Evolutionary conservation across 2,888 invertebrate species (phyloP).

Genomic region (Brenthis ino): DNA sequence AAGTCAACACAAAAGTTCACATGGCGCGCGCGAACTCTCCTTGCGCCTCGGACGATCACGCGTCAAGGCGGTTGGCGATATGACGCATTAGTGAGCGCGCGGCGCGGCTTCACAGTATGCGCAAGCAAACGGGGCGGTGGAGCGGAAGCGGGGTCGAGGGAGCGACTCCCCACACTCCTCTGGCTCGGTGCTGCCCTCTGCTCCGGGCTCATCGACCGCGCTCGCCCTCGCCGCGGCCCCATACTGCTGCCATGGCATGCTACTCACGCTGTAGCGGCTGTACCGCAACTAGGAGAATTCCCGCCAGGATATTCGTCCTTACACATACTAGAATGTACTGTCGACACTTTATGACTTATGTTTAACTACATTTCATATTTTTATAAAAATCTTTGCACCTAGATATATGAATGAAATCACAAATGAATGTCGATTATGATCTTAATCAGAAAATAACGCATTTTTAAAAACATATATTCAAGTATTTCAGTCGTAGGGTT

Average conservation of each 20-base stretch:
- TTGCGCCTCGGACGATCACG: conserved; percentile 53
- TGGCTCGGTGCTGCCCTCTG: conserved; percentile 76
- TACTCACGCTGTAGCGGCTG: conserved; percentile 53
- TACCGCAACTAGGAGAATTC: conserved; percentile 63
- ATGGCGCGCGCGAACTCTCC: conserved; percentile 70
- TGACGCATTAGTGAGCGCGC: conserved; percentile 82
- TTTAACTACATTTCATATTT: not conserved
- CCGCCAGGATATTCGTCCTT: conserved; percentile 36
- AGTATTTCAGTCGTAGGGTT: too few species aligned
- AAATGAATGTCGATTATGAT: too few species aligned
- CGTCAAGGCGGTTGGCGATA: conserved; percentile 70
- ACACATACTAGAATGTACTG: too few species aligned
- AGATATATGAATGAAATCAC: too few species aligned
- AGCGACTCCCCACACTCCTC: conserved; percentile 61
- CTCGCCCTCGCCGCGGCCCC: conserved; percentile 61
- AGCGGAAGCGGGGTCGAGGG: conserved; percentile 52
- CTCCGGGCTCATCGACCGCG: conserved; percentile 80
- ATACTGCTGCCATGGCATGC: conserved; percentile 50
- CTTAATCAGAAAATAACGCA: too few species aligned
- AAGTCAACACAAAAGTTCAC: conserved; percentile 74
- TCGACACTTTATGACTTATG: not conserved
- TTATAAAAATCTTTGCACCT: too few species aligned
- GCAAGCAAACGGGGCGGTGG: conserved; percentile 64
- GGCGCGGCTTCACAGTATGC: conserved; percentile 71
- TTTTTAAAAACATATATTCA: too few species aligned